Percentiles rank a stretch among this genome's conserved stretches.
These are phyloP conservation scores for Alosa alosa DNA, from an alignment of 2,113 vertebrate genomes.

Conservation along the genomic window DNA sequence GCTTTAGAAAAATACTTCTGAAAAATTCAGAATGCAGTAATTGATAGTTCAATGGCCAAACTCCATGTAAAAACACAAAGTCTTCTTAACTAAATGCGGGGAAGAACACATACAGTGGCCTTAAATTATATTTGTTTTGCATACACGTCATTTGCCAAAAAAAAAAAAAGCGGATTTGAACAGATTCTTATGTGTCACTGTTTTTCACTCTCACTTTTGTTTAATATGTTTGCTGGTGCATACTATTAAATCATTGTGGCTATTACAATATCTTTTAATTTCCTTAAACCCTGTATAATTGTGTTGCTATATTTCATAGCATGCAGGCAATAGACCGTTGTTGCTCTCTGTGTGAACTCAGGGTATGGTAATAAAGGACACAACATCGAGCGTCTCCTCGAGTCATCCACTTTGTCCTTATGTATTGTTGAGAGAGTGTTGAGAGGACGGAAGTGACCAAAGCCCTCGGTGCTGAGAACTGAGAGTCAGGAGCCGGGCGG, in stretches of 20 bases:
- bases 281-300: not conserved
- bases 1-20: constrained; percentile 2
- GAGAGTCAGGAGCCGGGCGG: not conserved
- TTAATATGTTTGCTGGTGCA: not conserved
- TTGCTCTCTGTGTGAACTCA: not conserved
- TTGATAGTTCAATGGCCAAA: not conserved
- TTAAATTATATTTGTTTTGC: not conserved
- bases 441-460: not conserved
- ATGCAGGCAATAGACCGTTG: not conserved
- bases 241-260: not conserved
- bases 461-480: not conserved
- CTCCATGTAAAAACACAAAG: not conserved
- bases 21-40: not conserved
- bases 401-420: not conserved
- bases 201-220: not conserved
- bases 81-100: not conserved
- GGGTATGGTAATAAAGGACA: not conserved
- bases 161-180: not conserved
- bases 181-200: not conserved
- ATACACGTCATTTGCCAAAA: not conserved
- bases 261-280: not conserved
- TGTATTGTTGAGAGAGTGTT: not conserved
- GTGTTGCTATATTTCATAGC: too few relatives aligned
- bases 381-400: not conserved
- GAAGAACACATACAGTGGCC: not conserved